Percentiles rank a stretch among this genome's conserved stretches.
Evolutionary conservation across 2,888 invertebrate species (phyloP).

Genomic region (Agrotis exclamationis): DNA sequence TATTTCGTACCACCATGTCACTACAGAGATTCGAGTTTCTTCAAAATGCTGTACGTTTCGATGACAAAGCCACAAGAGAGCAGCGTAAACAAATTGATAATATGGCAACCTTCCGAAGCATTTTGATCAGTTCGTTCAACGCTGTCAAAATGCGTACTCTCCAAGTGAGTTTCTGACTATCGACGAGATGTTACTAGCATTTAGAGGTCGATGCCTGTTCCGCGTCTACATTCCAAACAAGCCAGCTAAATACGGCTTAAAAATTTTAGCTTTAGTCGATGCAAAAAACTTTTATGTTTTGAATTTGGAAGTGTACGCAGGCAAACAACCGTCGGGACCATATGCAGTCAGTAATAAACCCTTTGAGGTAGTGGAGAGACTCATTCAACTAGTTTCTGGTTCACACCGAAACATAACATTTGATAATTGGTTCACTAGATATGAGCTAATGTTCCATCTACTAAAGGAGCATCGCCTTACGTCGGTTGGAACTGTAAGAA

Average conservation of each 20-base stretch:
- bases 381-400: constrained; percentile 34
- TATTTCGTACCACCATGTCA: constrained; percentile 61
- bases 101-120: too few species aligned
- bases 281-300: constrained; percentile 9
- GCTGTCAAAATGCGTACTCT: constrained; percentile 8
- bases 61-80: too few species aligned
- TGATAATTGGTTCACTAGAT: constrained; percentile 46
- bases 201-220: constrained; percentile 41
- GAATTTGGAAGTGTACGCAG: constrained; percentile 33
- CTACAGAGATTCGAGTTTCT: constrained; percentile 56
- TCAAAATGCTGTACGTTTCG: constrained; percentile 50
- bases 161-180: constrained; percentile 10
- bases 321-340: constrained; percentile 20
- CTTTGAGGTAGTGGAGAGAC: constrained; percentile 44
- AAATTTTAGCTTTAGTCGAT: constrained; percentile 1
- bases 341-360: constrained; percentile 31
- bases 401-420: constrained; percentile 41
- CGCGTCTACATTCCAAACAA: constrained; percentile 3
- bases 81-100: too few species aligned
- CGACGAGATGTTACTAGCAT: constrained; percentile 38
- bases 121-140: too few species aligned
- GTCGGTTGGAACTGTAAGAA: constrained; percentile 13
- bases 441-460: constrained; percentile 29
- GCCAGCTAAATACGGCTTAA: constrained; percentile 4
- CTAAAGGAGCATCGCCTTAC: constrained; percentile 29